These are phyloP conservation scores for Xestia xanthographa DNA, from an alignment of 2,888 invertebrate species.

Conservation along the genomic window DNA sequence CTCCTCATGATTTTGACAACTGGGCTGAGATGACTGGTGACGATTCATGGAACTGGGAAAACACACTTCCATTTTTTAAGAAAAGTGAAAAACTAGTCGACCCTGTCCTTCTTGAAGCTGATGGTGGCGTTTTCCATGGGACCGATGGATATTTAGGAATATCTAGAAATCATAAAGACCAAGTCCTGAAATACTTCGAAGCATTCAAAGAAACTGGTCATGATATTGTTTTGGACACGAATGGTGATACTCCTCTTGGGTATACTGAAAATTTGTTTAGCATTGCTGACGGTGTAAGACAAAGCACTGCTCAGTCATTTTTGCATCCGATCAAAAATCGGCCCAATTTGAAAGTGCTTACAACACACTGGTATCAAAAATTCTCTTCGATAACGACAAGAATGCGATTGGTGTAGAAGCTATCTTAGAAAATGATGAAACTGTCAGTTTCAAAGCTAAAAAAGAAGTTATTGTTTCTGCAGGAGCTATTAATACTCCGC, in stretches of 20 bases:
- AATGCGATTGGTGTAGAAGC: slow-evolving; percentile 84
- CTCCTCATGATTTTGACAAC: slow-evolving; percentile 76
- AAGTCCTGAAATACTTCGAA: slow-evolving; percentile 66
- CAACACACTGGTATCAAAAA: slow-evolving; percentile 85
- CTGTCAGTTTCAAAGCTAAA: slow-evolving; percentile 70
- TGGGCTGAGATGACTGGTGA: slow-evolving; percentile 87
- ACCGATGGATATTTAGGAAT: slow-evolving; percentile 81
- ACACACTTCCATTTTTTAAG: slow-evolving; percentile 83
- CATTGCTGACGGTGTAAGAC: slow-evolving; percentile 82
- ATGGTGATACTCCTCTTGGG: slow-evolving; percentile 81
- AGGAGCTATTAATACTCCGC: slow-evolving; percentile 84
- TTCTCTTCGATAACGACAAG: slow-evolving; percentile 85
- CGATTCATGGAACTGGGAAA: slow-evolving; percentile 87
- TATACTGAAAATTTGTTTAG: slow-evolving; percentile 83
- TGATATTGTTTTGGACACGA: slow-evolving; percentile 73
- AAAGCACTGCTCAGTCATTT: slow-evolving; percentile 87
- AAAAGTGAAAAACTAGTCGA: slow-evolving; percentile 83
- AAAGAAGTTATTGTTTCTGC: slow-evolving; percentile 87
- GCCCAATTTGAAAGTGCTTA: slow-evolving; percentile 78
- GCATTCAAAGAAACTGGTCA: slow-evolving; percentile 84
- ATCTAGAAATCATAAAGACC: slow-evolving; percentile 66
- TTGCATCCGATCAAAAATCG: slow-evolving; percentile 74
- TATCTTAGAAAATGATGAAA: slow-evolving; percentile 67
- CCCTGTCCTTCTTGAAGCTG: slow-evolving; percentile 48
- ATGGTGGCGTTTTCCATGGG: slow-evolving; percentile 72